A percentile compares a stretch with the other conserved stretches of the same genome.
phyloP scores from a whole-genome alignment of 2,113 vertebrate species.

The Asarcornis scutulata region DNA sequence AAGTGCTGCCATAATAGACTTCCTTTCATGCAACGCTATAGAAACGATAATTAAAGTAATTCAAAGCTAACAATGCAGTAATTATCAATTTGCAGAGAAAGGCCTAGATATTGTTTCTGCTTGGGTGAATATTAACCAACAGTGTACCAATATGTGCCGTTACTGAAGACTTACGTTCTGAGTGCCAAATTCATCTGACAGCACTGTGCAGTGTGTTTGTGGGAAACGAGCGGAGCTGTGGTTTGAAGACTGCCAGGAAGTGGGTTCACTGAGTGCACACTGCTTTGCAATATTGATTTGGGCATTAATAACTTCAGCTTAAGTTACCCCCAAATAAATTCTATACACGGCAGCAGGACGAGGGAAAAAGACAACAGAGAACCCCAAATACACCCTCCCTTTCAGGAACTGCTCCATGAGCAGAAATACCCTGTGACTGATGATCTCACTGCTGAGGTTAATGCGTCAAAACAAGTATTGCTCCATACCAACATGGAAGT shows the following conservation, averaged over 20 bases:
- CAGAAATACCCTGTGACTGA: background rate
- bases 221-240: background rate
- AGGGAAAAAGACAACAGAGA: background rate
- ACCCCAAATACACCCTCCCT: background rate
- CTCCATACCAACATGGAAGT: background rate
- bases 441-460: background rate
- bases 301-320: background rate
- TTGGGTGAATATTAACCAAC: background rate
- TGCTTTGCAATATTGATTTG: background rate
- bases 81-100: background rate
- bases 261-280: background rate
- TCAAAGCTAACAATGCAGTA: background rate
- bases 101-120: background rate
- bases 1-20: background rate
- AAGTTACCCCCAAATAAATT: background rate
- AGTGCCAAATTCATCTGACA: background rate
- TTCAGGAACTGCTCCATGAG: background rate
- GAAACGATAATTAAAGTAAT: background rate
- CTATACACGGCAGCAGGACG: background rate
- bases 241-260: background rate
- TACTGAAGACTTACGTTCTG: background rate
- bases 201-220: background rate
- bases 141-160: accelerated
- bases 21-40: background rate
- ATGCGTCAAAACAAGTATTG: background rate